phyloP scores from a whole-genome alignment of 2,113 vertebrate genomes.

The Hipposideros armiger region DNA sequence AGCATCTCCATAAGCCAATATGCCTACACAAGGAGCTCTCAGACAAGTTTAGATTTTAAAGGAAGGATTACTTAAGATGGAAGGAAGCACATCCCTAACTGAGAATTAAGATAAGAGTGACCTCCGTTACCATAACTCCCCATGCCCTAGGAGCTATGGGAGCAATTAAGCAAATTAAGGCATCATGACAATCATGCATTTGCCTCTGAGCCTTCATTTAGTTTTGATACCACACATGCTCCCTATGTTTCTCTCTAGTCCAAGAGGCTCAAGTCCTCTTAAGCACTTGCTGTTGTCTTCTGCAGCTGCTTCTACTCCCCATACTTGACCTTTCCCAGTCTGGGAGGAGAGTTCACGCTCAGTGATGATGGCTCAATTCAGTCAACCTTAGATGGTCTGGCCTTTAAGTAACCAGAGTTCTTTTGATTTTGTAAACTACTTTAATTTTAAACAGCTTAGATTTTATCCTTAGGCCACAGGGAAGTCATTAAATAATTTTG shows the following conservation, averaged over 20 bases:
- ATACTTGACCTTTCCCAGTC: neutral
- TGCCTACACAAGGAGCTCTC: neutral
- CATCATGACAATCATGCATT: neutral
- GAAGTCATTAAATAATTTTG: slow-evolving; percentile 24
- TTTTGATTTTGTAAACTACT: slow-evolving; percentile 4
- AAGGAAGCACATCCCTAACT: slow-evolving; percentile 39
- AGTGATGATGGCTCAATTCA: neutral
- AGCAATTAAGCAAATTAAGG: neutral
- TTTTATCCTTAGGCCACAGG: slow-evolving; percentile 1
- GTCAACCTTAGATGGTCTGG: neutral
- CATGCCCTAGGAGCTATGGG: neutral
- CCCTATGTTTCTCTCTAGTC: slow-evolving; percentile 32
- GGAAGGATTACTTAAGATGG: neutral
- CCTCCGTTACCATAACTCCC: neutral
- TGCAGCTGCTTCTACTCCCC: neutral
- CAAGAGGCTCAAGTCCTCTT: neutral
- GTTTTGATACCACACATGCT: neutral
- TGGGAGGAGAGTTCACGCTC: neutral
- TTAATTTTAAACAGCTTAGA: slow-evolving; percentile 42
- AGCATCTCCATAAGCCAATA: neutral
- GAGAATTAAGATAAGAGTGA: slow-evolving; percentile 1
- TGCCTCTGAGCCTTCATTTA: neutral
- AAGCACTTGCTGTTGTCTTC: neutral
- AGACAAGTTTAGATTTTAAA: slow-evolving; percentile 25
- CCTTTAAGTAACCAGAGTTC: neutral